A percentile compares a stretch with the other conserved stretches of the same genome.
phyloP scores from a whole-genome alignment of 1,140 invertebrate species.

The Atopsyche davidsoni region DNA sequence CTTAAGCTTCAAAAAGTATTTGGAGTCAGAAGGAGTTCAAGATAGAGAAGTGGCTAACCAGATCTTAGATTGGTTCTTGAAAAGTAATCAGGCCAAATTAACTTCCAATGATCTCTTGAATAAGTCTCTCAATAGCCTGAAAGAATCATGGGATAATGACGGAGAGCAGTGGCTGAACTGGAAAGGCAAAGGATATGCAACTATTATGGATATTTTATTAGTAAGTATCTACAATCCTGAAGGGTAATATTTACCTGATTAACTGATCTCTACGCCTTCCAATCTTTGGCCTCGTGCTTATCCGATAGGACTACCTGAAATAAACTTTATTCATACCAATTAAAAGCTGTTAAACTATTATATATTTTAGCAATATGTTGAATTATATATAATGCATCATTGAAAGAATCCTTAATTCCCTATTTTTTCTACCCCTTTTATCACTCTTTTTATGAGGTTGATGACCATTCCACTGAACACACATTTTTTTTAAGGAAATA shows the following conservation, averaged over 20 bases:
- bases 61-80: constrained; percentile 22
- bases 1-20: constrained; percentile 8
- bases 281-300: too few species aligned
- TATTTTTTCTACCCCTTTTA: too few species aligned
- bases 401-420: too few species aligned
- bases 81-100: constrained; percentile 20
- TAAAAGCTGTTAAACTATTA: too few species aligned
- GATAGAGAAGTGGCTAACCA: constrained; percentile 15
- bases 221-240: constrained; percentile 31
- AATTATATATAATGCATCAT: constrained; percentile 14
- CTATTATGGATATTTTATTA: constrained; percentile 40
- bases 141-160: constrained; percentile 36
- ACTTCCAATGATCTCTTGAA: constrained; percentile 28
- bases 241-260: too few species aligned
- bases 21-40: constrained; percentile 6
- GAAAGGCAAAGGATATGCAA: constrained; percentile 42
- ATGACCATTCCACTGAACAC: too few species aligned
- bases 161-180: constrained; percentile 42
- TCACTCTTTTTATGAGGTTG: too few species aligned
- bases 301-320: too few species aligned
- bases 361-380: too few species aligned
- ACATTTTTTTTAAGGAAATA: too few species aligned
- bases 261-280: background rate
- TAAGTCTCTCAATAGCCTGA: constrained; percentile 39
- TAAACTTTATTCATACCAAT: too few species aligned